phyloP scores from a whole-genome alignment of 2,113 vertebrate species.

The Oxyura jamaicensis region DNA sequence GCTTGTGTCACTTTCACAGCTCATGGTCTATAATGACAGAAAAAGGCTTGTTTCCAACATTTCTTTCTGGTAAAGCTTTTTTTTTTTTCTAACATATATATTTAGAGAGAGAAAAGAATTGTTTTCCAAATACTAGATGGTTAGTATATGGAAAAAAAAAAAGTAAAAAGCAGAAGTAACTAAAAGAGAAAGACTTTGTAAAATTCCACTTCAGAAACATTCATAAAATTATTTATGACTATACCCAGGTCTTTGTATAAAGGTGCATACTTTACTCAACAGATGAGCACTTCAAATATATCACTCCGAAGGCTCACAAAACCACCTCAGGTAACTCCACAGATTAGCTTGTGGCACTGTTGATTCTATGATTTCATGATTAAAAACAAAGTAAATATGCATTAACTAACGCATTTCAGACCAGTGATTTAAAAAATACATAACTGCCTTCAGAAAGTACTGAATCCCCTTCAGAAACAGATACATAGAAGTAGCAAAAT shows the following conservation, averaged over 20 bases:
- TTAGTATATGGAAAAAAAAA: background rate
- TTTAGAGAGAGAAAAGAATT: background rate
- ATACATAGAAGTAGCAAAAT: background rate
- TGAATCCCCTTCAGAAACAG: background rate
- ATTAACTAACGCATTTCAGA: background rate
- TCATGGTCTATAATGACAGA: background rate
- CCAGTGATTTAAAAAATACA: background rate
- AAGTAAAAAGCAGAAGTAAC: background rate
- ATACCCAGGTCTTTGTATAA: background rate
- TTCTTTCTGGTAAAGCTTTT: background rate
- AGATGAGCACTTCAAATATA: background rate
- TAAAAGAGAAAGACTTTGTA: background rate
- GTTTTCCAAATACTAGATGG: background rate
- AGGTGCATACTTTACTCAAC: background rate
- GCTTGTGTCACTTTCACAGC: background rate
- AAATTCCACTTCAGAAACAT: background rate
- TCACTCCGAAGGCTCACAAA: background rate
- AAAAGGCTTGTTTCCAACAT: background rate
- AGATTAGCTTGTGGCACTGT: background rate
- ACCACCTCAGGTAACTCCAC: constrained; percentile 22
- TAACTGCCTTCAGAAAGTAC: background rate
- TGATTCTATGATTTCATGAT: background rate
- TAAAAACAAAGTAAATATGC: constrained; percentile 19
- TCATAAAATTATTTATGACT: background rate
- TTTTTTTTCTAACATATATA: background rate